Base-by-base conservation (phyloP, 2,888 invertebrate species). In the Isotomurus palustris region DNA sequence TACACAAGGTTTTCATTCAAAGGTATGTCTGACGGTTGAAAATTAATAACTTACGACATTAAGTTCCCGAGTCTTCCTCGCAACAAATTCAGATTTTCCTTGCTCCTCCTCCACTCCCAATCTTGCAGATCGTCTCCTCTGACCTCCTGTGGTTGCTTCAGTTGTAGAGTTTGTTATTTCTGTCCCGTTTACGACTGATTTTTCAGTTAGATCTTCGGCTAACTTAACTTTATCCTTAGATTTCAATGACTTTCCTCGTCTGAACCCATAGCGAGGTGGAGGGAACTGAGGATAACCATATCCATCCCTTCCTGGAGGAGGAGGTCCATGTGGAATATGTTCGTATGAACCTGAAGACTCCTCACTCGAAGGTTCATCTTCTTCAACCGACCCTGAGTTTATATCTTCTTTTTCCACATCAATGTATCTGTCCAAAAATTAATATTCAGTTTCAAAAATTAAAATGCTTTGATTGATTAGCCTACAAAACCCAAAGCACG, bases 351-450 rank as follows among this genome's bases (percentile, higher is more conserved):
- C n/a, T 5, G 59, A 59, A 5, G 55, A 47, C 32, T 60, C 60
- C 25, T 60, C 60, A 29, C 60, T 60, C 12, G 60, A 60, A 8
- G 53, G 47, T 45, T 59, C 59, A 25, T 58, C 58, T 21, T 58
- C 58, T 2, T 59, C 59, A 3, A 49, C 58, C 29, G 52, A 52
- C 8, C 43, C 25, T n/a, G 56, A 56, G n/a, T 53, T 60, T 40
- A 48, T 47, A 21, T 47, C 3, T 10, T 47, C 47, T n/a, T 45
- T 5, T 52, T 43, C 51, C n/a, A 45, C 53, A 19, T 44, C 28
- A 4, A 53, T 56, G 22, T 41, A 36, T 52, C 60, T 60, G 25
- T 36, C 36, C 21, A 22, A 43, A 43, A 22, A n/a, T n/a, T n/a
- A n/a, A n/a, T n/a, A n/a, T n/a, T n/a, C n/a, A n/a, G n/a, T n/a